Base-by-base conservation (phyloP, 2,888 invertebrate genomes). In the Coelogynopora nodosa region DNA sequence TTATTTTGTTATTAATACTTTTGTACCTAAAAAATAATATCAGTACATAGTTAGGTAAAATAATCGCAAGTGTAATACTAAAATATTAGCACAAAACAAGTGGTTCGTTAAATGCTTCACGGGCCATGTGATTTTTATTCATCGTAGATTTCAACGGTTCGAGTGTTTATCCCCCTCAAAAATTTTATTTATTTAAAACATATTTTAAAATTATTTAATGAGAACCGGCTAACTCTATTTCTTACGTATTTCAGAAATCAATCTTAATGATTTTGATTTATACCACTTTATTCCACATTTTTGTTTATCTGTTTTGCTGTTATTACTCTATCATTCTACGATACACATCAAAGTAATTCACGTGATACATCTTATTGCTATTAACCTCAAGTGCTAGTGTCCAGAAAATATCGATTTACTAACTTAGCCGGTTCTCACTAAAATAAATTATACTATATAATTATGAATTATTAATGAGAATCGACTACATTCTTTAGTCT, bases 271-370 rank as follows among this genome's bases (percentile, higher is more conserved):
- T 74, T 74, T 74, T 74, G 27, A 74, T 74, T 74, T 23, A 74
- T 74, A 13, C 74, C 74, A 23, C 74, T n/a, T 74, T 74, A 74
- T 74, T 23, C 74, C 74, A 23, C 74, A 74, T 74, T 74, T 74
- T 74, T 74, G 74, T 74, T 74, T 74, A 74, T 74, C 23, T 74
- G 74, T 74, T 74, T 74, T 74, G 5, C 27, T 26, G 23, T 74
- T 74, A 74, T 74, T 74, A 74, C 74, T 74, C 74, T 74, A 74
- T 74, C 74, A 74, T 74, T 74, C 74, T 74, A 74, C 23, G 74
- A 74, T 74, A 74, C 5, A 74, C 27, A 74, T 26, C 5, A 74
- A 74, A n/a, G 2, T 5, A 74, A 74, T 74, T 74, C 74, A 74
- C 23, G 74, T 74, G 5, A 74, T 74, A 74, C 74, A 74, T 74